A percentile compares a stretch with the other conserved stretches of the same genome.
These are phyloP conservation scores for Rhabditophanes sp. DNA, from an alignment of 2,888 invertebrate species.

Conservation along the genomic window DNA sequence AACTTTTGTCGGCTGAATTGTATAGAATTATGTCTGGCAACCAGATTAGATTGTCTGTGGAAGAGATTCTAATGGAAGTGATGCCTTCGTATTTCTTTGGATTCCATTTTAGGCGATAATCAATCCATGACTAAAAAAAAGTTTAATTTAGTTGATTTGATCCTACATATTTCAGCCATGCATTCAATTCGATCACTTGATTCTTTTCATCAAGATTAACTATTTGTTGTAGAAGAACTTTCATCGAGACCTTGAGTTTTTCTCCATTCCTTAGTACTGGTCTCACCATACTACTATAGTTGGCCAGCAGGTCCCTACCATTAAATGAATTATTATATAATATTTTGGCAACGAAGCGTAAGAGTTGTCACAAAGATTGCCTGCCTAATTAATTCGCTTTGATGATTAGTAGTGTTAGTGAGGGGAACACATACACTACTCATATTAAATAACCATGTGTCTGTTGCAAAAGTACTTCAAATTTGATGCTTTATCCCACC, in stretches of 20 bases:
- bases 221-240: slow-evolving; percentile 30
- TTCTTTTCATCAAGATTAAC: slow-evolving; percentile 31
- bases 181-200: slow-evolving; percentile 32
- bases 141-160: neutral
- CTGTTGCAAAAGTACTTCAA: no score
- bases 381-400: no score
- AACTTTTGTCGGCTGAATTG: slow-evolving; percentile 33
- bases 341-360: no score
- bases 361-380: no score
- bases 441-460: no score
- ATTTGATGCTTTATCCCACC: no score
- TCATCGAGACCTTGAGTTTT: slow-evolving; percentile 22
- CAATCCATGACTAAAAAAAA: slow-evolving; percentile 7
- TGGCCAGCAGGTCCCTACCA: slow-evolving; percentile 20
- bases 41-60: slow-evolving; percentile 29
- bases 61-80: slow-evolving; percentile 23
- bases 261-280: slow-evolving; percentile 21
- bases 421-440: no score
- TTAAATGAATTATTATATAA: neutral
- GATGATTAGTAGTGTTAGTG: no score
- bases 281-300: slow-evolving; percentile 23
- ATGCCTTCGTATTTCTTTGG: slow-evolving; percentile 12
- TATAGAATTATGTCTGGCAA: slow-evolving; percentile 29
- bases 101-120: slow-evolving; percentile 8
- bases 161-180: slow-evolving; percentile 31